phyloP scores from a whole-genome alignment of 1,140 invertebrate species.

The Armadillidium nasatum region DNA sequence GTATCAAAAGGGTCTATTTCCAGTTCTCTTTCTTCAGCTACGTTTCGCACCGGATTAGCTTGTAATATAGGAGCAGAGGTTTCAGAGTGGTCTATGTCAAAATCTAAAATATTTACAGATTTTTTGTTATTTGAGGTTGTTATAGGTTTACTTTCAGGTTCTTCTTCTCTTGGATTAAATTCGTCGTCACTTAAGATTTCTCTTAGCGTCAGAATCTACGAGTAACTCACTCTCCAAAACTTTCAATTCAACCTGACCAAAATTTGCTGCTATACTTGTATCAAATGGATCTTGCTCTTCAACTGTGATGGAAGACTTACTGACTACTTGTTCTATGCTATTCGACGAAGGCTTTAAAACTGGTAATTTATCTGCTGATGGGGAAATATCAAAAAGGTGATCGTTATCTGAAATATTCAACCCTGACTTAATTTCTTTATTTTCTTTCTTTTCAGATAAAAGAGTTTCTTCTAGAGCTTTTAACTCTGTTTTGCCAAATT shows the following conservation, averaged over 20 bases:
- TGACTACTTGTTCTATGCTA: not conserved
- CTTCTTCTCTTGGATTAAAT: conserved; percentile 42
- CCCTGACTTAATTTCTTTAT: not conserved
- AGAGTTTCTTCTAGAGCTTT: conserved; percentile 73
- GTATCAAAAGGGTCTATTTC: conserved; percentile 49
- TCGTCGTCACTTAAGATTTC: conserved; percentile 43
- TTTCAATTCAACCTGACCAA: conserved; percentile 33
- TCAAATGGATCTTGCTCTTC: conserved; percentile 48
- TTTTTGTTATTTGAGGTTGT: conserved; percentile 8
- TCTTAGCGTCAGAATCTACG: conserved; percentile 33
- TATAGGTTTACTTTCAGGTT: conserved; percentile 31
- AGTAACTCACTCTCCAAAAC: conserved; percentile 42
- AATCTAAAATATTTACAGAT: conserved; percentile 34
- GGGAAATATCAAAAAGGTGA: not conserved
- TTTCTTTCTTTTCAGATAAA: conserved; percentile 49
- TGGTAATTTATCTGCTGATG: not conserved
- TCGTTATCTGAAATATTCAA: not conserved
- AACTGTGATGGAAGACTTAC: conserved; percentile 27
- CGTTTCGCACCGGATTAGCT: conserved; percentile 23
- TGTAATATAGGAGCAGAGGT: conserved; percentile 29
- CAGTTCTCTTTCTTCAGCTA: conserved; percentile 25
- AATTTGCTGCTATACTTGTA: conserved; percentile 46
- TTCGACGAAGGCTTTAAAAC: not conserved
- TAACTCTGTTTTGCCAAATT: conserved; percentile 66
- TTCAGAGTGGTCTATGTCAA: conserved; percentile 27